Conservation (phyloP, 1,140 invertebrate genomes). For the Drosophila kikkawai region DNA sequence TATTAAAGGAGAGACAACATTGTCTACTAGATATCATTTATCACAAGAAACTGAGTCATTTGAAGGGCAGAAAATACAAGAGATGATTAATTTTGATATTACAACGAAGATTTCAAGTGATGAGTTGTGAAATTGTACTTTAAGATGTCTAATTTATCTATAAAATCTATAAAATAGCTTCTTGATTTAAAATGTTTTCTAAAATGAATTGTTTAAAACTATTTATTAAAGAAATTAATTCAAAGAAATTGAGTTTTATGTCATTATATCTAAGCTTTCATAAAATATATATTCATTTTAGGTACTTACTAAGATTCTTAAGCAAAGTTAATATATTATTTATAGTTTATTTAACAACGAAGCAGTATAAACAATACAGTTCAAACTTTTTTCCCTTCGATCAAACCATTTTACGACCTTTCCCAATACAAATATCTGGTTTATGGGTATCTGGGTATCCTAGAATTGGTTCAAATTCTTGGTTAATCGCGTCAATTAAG, state of each 20-base stretch:
- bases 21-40: slow-evolving; percentile 16
- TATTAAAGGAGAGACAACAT: background rate
- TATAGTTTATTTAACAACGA: background rate
- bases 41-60: slow-evolving; percentile 11
- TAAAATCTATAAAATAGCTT: too few species aligned
- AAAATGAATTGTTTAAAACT: background rate
- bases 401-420: background rate
- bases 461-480: slow-evolving; percentile 8
- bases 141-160: too few species aligned
- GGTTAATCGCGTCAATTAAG: background rate
- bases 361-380: background rate
- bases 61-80: background rate
- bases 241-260: background rate
- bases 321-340: too few species aligned
- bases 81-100: slow-evolving; percentile 6
- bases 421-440: background rate
- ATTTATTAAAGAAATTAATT: background rate
- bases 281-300: background rate
- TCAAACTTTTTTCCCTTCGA: background rate
- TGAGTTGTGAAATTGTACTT: background rate
- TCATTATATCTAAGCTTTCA: background rate
- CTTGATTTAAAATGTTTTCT: background rate
- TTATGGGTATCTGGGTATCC: background rate
- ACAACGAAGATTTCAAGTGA: background rate
- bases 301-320: background rate